Evolutionary conservation across 2,113 vertebrate genomes (phyloP), one percentile per base, ranked within the genome.

Genomic region (Leucoraja erinaceus): DNA sequence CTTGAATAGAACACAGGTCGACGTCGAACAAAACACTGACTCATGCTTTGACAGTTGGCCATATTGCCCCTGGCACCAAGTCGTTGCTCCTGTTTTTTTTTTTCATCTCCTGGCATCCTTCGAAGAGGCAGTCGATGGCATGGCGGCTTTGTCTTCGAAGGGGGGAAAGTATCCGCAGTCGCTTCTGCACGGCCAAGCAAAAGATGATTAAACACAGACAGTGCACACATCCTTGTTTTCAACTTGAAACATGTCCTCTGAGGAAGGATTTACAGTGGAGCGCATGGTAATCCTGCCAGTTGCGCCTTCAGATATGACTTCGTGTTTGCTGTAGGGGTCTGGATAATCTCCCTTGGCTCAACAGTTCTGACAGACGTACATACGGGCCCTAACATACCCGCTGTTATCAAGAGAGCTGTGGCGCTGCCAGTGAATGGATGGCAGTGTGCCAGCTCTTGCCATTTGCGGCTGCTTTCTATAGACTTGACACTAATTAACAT

Each of bases 361-460:
- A 95, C 94, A 93, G 95, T 95, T 94, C 94, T 94, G 95, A 95
- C 95, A 97, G 96, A 96, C 95, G 96, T 96, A 95, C 94, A 95
- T 95, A 94, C 96, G 96, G 96, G 95, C 96, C 96, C 95, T 96
- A 97, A 96, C 96, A 96, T 97, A 97, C 97, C 97, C 97, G 97
- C 96, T 96, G 96, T 95, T 96, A 96, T 96, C 95, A 96, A 96
- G 96, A 94, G 96, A 98, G 97, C 96, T 94, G 97, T 98, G 97
- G 97, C 97, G 97, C 97, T 98, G 97, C 97, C 98, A 98, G 97
- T 98, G 98, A 99, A 97, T 99, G 98, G 98, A 98, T 99, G 99
- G 98, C 98, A 99, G 97, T 78, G 98, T 99, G 98, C 98, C 98
- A 99, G 97, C 98, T 98, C 97, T 96, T 98, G 98, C 98, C 98